Evolutionary conservation across 1,140 invertebrate species (phyloP).

Genomic region (Zaprionus lachaisei): DNA sequence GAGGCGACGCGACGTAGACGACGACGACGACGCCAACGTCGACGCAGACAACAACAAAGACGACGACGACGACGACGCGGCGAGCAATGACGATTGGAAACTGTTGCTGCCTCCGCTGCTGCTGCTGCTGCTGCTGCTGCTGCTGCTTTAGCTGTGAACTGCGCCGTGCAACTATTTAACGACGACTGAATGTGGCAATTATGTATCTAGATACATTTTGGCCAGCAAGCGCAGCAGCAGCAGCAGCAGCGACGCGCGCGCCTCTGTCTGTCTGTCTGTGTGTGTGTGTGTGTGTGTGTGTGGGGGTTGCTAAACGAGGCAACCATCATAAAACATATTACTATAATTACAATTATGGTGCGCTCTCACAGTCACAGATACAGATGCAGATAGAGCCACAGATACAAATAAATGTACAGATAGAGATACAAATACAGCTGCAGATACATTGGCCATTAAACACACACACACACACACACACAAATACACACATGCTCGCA

Average conservation of each 20-base stretch:
- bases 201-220: conserved; percentile 85
- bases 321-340: conserved; percentile 83
- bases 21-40: conserved; percentile 6
- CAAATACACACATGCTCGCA: conserved; percentile 66
- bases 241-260: conserved; percentile 53
- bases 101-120: conserved; percentile 42
- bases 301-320: conserved; percentile 77
- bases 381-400: conserved; percentile 14
- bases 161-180: conserved; percentile 84
- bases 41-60: conserved; percentile 11
- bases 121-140: conserved; percentile 24
- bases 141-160: conserved; percentile 61
- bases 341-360: conserved; percentile 82
- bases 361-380: conserved; percentile 48
- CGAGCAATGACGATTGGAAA: conserved; percentile 53
- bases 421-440: conserved; percentile 64
- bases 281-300: conserved; percentile 40
- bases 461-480: conserved; percentile 74
- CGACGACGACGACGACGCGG: conserved; percentile 21
- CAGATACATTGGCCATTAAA: conserved; percentile 54
- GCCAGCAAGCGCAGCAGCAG: conserved; percentile 63
- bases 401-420: not conserved
- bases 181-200: conserved; percentile 84
- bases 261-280: conserved; percentile 18
- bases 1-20: conserved; percentile 30